Base-by-base conservation (phyloP, 2,888 invertebrate species). In the Invenusta paracnida region DNA sequence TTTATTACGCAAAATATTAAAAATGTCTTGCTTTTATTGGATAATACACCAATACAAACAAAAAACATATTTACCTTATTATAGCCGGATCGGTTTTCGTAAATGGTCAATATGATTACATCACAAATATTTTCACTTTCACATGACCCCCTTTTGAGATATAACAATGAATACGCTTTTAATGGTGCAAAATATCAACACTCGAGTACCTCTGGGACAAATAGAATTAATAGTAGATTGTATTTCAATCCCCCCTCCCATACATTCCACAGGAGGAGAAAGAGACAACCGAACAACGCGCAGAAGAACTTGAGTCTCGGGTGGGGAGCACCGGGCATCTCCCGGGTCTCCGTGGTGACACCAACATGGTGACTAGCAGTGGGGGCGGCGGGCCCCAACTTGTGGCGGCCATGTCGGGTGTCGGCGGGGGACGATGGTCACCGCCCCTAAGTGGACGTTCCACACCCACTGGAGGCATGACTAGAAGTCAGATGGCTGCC, bases 301-400 rank as follows among this genome's bases (percentile, higher is more conserved):
- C 98, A 0, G 98, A 98, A 92, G 98, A 98, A 91, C 93, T 99
- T 87, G 99, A 98, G 92, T 97, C 96, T 88, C 94, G 97, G 89
- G 96, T 98, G 88, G 97, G 96, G 5, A 83, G 30, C 66, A 79
- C 66, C 25, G 31, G 85, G 66, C 82, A 31, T 28, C 31, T 27
- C 0, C 25, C 85, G 1, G 25, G 30, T 1, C 84, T 82, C 11
- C 25, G 27, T 82, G n/a, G n/a, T n/a, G n/a, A n/a, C n/a, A n/a
- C n/a, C n/a, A n/a, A n/a, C n/a, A n/a, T n/a, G n/a, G 29, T 29
- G 27, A 82, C 81, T 29, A n/a, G 85, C 85, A 23, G 66, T 1
- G 23, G 28, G 85, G 27, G 11, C 27, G 31, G 29, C 13, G 48
- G 48, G 1, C 81, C 13, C 2, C 5, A 67, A 13, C 1, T 1